Base-by-base conservation (phyloP, 2,113 vertebrate species). In the Callorhinus ursinus region DNA sequence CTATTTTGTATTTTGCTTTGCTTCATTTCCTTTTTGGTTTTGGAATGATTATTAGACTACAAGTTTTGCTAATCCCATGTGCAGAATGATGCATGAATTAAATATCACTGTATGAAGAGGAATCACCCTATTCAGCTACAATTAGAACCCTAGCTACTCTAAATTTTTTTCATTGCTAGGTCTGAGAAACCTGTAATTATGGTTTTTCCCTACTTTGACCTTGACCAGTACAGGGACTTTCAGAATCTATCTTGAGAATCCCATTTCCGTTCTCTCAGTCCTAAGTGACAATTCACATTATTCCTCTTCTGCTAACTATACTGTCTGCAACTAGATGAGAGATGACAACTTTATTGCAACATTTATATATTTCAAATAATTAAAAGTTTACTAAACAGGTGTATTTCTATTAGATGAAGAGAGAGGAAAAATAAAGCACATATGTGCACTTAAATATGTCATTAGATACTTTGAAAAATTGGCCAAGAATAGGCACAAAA, bases 61-160 rank as follows among this genome's bases (percentile, higher is more conserved):
- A 83, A 80, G 12, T 87, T 67, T 86, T 92, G 72, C 46, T 94
- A 94, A 87, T 95, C 13, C 8, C 55, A 74, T 7, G 1, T 80
- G 69, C 67, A 96, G 39, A 80, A 84, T 55, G 53, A 92, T 89
- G 33, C 59, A 79, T 72, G 84, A 93, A 93, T 87, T 96, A 94
- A 88, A 69, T 76, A 84, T 71, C 49, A 90, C 22, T 39, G 3
- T 82, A 79, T 21, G 18, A 90, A 80, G 80, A 94, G 36, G 19
- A 95, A 80, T 57, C 16, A 55, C 22, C 26, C 39, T 93, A 11
- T 83, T 61, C 26, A 94, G 36, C 28, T 77, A 83, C 16, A 87
- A 31, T 55, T 94, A 79, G 61, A 95, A 85, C 0, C 1, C 1
- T 46, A 53, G 36, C 16, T 79, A 72, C 87, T 83, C 3, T 53